phyloP scores from a whole-genome alignment of 2,113 vertebrate species.

The Panthera uncia region DNA sequence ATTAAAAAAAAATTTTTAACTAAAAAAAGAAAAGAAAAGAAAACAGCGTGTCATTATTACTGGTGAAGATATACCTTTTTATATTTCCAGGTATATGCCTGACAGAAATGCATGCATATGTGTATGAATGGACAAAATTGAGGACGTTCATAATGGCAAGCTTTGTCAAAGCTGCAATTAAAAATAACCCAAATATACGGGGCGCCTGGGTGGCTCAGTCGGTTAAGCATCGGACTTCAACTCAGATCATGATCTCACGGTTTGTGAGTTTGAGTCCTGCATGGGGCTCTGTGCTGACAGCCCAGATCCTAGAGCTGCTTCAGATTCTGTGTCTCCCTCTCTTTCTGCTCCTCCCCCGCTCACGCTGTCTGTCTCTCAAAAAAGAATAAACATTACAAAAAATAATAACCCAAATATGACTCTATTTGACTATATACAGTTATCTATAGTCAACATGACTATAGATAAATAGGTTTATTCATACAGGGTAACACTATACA shows the following conservation, averaged over 20 bases:
- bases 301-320: no score
- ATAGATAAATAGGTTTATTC: not conserved
- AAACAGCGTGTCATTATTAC: not conserved
- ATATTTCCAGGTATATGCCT: not conserved
- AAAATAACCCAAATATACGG: not conserved
- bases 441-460: not conserved
- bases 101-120: not conserved
- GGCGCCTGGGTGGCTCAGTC: not conserved
- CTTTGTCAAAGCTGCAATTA: not conserved
- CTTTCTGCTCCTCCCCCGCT: not conserved
- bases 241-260: not conserved
- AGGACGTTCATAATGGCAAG: not conserved
- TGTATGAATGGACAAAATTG: not conserved
- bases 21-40: not conserved
- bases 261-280: not conserved
- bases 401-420: not conserved
- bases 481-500: not conserved
- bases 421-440: no score
- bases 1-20: no score
- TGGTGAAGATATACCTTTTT: not conserved
- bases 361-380: not conserved
- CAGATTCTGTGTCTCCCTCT: not conserved
- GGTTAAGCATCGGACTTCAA: not conserved
- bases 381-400: not conserved
- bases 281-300: not conserved